A percentile compares a stretch with the other conserved stretches of the same genome.
These are phyloP conservation scores for Ornithoptera priamus DNA, from an alignment of 2,888 invertebrate species.

Conservation along the genomic window DNA sequence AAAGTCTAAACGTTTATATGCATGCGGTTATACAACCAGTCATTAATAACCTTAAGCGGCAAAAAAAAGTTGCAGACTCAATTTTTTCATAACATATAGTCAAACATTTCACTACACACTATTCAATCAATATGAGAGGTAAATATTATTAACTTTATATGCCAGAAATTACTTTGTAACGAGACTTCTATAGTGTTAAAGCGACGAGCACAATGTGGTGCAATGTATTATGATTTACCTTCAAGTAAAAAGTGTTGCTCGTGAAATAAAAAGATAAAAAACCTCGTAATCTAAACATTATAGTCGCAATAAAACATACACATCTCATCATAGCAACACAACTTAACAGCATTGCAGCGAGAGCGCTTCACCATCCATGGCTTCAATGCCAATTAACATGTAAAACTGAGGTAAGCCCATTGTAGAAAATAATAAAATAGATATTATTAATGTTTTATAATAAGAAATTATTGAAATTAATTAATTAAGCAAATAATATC, in stretches of 20 bases:
- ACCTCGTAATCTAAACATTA: background rate
- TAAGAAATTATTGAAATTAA: background rate
- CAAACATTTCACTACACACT: background rate
- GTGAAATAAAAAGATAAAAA: background rate
- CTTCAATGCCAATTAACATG: no score
- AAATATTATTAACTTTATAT: no score
- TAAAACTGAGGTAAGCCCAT: no score
- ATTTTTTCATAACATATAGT: background rate
- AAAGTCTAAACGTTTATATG: no score
- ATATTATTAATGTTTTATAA: no score
- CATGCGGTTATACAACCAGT: background rate
- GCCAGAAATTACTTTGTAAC: no score
- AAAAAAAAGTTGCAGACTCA: background rate
- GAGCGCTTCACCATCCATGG: no score
- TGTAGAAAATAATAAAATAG: no score
- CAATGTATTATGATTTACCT: background rate
- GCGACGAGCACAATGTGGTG: no score
- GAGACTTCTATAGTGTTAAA: no score
- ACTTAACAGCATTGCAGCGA: no score
- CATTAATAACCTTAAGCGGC: background rate
- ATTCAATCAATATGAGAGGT: no score
- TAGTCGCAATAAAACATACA: background rate
- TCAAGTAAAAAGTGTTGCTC: background rate
- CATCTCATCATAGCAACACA: background rate
- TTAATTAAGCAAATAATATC: background rate